Conservation (phyloP, 2,797 vertebrate genomes). For the Pantherophis vulpinus region DNA sequence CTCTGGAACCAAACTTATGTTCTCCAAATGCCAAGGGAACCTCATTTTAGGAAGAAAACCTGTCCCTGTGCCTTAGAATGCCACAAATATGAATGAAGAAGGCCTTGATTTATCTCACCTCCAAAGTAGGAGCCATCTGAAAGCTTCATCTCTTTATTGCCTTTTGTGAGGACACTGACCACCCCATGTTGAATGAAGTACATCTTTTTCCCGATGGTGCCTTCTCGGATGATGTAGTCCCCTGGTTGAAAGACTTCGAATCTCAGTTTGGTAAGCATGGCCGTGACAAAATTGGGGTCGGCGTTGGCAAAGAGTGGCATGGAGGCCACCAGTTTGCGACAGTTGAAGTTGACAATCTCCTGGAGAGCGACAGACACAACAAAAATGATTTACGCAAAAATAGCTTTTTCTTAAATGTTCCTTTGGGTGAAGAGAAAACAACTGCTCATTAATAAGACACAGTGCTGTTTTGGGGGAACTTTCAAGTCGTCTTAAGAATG, state of each 20-base stretch:
- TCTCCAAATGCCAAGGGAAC: not conserved
- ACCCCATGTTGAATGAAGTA: constrained; percentile 94
- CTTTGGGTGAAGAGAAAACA: not conserved
- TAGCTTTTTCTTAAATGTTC: not conserved
- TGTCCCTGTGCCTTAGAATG: not conserved
- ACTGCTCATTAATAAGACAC: not conserved
- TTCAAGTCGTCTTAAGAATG: not conserved
- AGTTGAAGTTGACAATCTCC: constrained; percentile 96
- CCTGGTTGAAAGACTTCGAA: constrained; percentile 92
- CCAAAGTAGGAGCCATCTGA: constrained; percentile 91
- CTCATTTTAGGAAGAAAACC: not conserved
- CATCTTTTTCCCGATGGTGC: constrained; percentile 95
- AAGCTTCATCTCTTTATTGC: constrained; percentile 89
- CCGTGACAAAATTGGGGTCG: constrained; percentile 91
- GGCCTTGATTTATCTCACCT: constrained; percentile 68
- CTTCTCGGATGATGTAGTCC: constrained; percentile 89
- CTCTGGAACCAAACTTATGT: not conserved
- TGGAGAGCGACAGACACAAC: constrained; percentile 42
- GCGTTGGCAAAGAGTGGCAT: constrained; percentile 94
- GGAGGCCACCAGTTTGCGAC: constrained; percentile 91
- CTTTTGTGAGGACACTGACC: constrained; percentile 89
- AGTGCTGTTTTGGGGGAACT: not conserved
- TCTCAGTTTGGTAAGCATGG: constrained; percentile 91
- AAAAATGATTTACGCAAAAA: not conserved
- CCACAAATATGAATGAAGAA: not conserved